These are phyloP conservation scores for Progne subis DNA, from an alignment of 2,113 vertebrate genomes.

Conservation along the genomic window DNA sequence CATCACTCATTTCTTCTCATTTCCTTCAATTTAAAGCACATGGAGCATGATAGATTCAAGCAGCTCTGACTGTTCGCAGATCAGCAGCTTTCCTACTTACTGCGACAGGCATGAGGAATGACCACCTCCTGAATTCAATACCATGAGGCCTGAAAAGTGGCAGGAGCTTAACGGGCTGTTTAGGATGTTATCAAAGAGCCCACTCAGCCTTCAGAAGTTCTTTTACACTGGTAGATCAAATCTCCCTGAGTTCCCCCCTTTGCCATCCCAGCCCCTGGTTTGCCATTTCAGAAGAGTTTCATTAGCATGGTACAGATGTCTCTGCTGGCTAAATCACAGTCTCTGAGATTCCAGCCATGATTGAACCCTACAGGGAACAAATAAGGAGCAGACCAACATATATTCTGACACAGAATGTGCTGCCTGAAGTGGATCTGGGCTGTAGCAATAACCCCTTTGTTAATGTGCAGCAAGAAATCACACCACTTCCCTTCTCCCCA, in stretches of 20 bases:
- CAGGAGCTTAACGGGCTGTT: neutral
- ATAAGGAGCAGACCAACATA: neutral
- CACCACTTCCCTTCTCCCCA: neutral
- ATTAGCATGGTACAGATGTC: neutral
- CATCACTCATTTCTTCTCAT: neutral
- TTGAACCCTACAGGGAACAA: neutral
- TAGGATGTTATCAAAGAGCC: neutral
- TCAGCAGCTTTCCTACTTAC: conserved; percentile 38
- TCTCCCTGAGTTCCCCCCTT: neutral
- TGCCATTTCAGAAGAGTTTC: neutral
- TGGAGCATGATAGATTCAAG: conserved; percentile 32
- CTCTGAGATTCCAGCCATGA: neutral
- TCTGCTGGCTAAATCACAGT: neutral
- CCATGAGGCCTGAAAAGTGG: neutral
- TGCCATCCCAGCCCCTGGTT: neutral
- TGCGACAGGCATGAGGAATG: neutral
- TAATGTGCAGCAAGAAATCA: neutral
- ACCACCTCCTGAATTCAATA: neutral
- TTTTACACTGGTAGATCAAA: neutral
- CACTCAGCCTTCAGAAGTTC: neutral
- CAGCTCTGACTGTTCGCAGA: neutral
- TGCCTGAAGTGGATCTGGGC: neutral
- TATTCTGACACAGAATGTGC: neutral
- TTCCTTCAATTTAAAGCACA: conserved; percentile 2
- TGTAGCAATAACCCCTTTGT: neutral